A percentile compares a stretch with the other conserved stretches of the same genome.
These are phyloP conservation scores for Caenorhabditis plicata DNA, from an alignment of 2,888 invertebrate species.

Conservation along the genomic window DNA sequence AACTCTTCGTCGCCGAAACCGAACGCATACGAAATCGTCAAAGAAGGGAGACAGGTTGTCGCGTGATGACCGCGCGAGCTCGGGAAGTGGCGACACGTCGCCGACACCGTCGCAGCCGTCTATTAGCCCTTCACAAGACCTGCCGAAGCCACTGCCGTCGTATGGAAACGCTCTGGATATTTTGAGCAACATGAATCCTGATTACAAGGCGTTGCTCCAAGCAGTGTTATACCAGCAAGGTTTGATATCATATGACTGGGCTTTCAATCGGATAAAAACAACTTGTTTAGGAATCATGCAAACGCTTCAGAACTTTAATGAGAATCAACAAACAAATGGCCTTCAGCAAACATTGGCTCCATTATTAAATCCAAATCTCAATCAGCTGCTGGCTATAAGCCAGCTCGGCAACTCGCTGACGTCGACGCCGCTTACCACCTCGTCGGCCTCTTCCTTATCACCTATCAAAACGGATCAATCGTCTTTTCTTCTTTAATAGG, in stretches of 20 bases:
- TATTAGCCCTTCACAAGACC: slow-evolving; percentile 34
- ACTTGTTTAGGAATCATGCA: slow-evolving; percentile 1
- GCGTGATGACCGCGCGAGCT: slow-evolving; percentile 31
- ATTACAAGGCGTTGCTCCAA: slow-evolving; percentile 35
- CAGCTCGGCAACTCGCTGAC: slow-evolving; percentile 20
- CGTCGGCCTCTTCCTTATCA: slow-evolving; percentile 27
- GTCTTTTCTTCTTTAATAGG: slow-evolving; percentile 38
- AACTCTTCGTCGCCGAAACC: slow-evolving; percentile 45
- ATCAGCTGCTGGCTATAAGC: slow-evolving; percentile 22
- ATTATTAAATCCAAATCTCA: slow-evolving; percentile 21
- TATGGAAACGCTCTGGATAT: slow-evolving; percentile 21
- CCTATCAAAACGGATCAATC: slow-evolving; percentile 38
- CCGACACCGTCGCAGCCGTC: slow-evolving; percentile 38
- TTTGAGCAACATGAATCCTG: slow-evolving; percentile 11
- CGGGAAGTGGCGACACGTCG: slow-evolving; percentile 35
- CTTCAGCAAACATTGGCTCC: slow-evolving; percentile 21
- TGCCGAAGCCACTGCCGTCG: slow-evolving; percentile 39
- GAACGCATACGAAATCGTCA: slow-evolving; percentile 16
- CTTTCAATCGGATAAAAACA: slow-evolving; percentile 1
- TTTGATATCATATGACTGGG: slow-evolving; percentile 3
- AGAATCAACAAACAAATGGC: slow-evolving; percentile 16
- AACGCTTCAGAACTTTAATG: slow-evolving; percentile 1
- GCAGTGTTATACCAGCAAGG: slow-evolving; percentile 40
- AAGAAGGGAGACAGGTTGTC: slow-evolving; percentile 17
- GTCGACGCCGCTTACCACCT: slow-evolving; percentile 15